These are phyloP conservation scores for Antennarius maculatus DNA, from an alignment of 2,797 vertebrate genomes.

Conservation along the genomic window DNA sequence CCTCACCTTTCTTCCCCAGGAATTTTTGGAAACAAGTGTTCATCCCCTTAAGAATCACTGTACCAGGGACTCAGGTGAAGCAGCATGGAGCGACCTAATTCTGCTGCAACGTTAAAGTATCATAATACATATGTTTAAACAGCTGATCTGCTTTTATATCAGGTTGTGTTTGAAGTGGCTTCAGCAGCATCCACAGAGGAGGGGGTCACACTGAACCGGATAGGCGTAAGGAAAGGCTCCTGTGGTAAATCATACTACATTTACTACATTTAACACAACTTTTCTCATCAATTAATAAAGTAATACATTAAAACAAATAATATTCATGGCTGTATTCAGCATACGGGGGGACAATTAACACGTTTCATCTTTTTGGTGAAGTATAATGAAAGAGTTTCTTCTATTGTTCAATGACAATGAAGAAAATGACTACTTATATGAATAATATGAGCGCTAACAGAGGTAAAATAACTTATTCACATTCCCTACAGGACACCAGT, in stretches of 20 bases:
- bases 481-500: slow-evolving; percentile 74
- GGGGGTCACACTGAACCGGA: slow-evolving; percentile 72
- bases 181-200: slow-evolving; percentile 65
- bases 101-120: background rate
- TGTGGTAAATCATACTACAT: slow-evolving; percentile 78
- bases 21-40: slow-evolving; percentile 81
- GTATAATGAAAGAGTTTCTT: background rate
- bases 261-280: background rate
- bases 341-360: too few species aligned
- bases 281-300: background rate
- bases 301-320: too few species aligned
- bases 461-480: background rate
- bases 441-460: background rate
- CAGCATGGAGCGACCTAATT: background rate
- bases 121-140: background rate
- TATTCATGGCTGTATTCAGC: background rate
- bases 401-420: background rate
- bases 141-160: slow-evolving; percentile 24
- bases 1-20: slow-evolving; percentile 58
- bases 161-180: slow-evolving; percentile 81
- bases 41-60: slow-evolving; percentile 62
- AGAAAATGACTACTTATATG: background rate
- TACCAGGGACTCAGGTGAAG: slow-evolving; percentile 80
- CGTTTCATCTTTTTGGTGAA: background rate
- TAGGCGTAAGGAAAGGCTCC: slow-evolving; percentile 76